A percentile compares a stretch with the other conserved stretches of the same genome.
These are phyloP conservation scores for Erannis defoliaria DNA, from an alignment of 2,888 invertebrate species.

Conservation along the genomic window DNA sequence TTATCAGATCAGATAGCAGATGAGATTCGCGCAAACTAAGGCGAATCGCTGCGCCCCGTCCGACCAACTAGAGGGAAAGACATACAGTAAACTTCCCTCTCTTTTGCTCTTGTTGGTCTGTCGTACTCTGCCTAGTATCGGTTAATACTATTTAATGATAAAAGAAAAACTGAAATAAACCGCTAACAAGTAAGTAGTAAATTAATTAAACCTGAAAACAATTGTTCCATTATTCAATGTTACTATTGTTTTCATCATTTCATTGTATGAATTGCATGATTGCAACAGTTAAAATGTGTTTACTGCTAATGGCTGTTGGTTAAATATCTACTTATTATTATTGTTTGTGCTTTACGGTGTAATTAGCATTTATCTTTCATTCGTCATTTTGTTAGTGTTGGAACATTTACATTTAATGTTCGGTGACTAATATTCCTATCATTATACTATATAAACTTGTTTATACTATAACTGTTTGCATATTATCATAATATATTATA, in stretches of 20 bases:
- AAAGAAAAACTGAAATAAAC: not conserved
- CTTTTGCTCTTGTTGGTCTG: too few species aligned
- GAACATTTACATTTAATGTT: constrained; percentile 48
- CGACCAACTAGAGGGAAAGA: too few species aligned
- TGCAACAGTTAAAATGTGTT: constrained; percentile 9
- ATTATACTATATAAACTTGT: not conserved
- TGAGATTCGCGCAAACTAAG: too few species aligned
- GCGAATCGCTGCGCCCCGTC: too few species aligned
- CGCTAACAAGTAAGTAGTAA: constrained; percentile 11
- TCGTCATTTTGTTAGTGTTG: constrained; percentile 40
- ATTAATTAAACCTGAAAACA: constrained; percentile 13
- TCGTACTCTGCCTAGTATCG: too few species aligned
- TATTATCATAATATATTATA: too few species aligned
- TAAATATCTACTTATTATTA: constrained; percentile 1
- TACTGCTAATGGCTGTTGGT: constrained; percentile 6
- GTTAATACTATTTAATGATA: not conserved
- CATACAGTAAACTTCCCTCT: too few species aligned
- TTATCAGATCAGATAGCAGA: too few species aligned
- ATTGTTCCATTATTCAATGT: constrained; percentile 13
- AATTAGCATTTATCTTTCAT: constrained; percentile 16
- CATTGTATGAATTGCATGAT: constrained; percentile 35
- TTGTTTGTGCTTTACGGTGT: constrained; percentile 16
- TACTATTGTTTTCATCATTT: constrained; percentile 32
- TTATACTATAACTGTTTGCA: too few species aligned
- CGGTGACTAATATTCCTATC: constrained; percentile 47